These are phyloP conservation scores for Hartigia nigra DNA, from an alignment of 2,888 invertebrate genomes.

Conservation along the genomic window DNA sequence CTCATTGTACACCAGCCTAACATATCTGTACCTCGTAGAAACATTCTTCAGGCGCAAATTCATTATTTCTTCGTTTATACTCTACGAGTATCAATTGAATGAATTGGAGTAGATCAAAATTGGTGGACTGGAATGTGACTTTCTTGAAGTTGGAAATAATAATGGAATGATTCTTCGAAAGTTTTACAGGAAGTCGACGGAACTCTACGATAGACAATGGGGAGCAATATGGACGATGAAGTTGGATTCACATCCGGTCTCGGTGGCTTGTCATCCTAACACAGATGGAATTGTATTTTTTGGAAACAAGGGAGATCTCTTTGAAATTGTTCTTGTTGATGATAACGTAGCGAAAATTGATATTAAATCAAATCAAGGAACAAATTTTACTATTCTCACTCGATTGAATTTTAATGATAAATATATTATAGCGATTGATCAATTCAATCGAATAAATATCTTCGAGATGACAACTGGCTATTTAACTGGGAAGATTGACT, in stretches of 20 bases:
- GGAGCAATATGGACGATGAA: conserved; percentile 39
- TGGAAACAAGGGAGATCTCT: conserved; percentile 39
- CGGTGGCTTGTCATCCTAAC: conserved; percentile 29
- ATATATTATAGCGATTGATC: conserved; percentile 32
- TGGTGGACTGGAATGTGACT: neutral
- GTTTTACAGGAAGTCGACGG: conserved; percentile 45
- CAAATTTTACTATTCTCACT: conserved; percentile 3
- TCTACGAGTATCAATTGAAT: neutral
- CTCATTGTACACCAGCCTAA: neutral
- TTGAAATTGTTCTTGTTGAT: conserved; percentile 33
- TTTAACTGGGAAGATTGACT: conserved; percentile 20
- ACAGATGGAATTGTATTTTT: conserved; percentile 43
- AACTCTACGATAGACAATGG: conserved; percentile 29
- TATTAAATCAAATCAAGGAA: conserved; percentile 13
- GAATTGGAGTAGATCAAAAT: neutral
- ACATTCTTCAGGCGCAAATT: neutral
- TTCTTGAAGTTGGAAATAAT: neutral
- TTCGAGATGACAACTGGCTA: conserved; percentile 39
- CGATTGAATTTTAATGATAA: conserved; percentile 18
- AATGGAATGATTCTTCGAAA: conserved; percentile 13
- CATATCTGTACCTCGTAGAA: neutral
- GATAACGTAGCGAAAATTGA: conserved; percentile 32
- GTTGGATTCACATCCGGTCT: conserved; percentile 34
- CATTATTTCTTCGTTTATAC: neutral
- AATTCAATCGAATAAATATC: conserved; percentile 34